phyloP scores from a whole-genome alignment of 1,140 invertebrate species.

The Callitettix versicolor region DNA sequence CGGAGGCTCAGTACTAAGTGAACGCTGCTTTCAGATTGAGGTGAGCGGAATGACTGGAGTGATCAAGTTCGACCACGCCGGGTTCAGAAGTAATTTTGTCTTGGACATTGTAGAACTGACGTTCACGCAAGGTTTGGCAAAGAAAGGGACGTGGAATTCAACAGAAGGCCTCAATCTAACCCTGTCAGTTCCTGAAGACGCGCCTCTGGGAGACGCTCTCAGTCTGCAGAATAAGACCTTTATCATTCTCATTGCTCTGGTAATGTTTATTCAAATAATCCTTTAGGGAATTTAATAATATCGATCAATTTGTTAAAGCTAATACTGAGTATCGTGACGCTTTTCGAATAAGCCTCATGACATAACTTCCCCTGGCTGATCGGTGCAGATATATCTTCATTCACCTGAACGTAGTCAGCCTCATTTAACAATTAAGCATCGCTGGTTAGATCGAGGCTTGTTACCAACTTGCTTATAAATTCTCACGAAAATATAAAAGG shows the following conservation, averaged over 20 bases:
- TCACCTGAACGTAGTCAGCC: no score
- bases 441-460: no score
- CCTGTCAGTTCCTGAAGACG: neutral
- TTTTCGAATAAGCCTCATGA: no score
- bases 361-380: no score
- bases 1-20: no score
- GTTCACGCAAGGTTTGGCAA: constrained; percentile 44
- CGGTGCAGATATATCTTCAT: no score
- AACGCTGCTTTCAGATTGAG: constrained; percentile 45
- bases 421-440: no score
- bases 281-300: no score
- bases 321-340: no score
- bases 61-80: constrained; percentile 75
- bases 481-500: no score
- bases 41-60: constrained; percentile 68
- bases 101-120: constrained; percentile 68
- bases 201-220: neutral
- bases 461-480: no score
- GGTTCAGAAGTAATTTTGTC: constrained; percentile 70
- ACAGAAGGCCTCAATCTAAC: constrained; percentile 18
- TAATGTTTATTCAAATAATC: constrained; percentile 15
- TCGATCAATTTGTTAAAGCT: no score
- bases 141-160: constrained; percentile 54
- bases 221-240: constrained; percentile 73
- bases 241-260: constrained; percentile 67